These are phyloP conservation scores for Drosophila atripex DNA, from an alignment of 2,888 invertebrate genomes.

Conservation along the genomic window DNA sequence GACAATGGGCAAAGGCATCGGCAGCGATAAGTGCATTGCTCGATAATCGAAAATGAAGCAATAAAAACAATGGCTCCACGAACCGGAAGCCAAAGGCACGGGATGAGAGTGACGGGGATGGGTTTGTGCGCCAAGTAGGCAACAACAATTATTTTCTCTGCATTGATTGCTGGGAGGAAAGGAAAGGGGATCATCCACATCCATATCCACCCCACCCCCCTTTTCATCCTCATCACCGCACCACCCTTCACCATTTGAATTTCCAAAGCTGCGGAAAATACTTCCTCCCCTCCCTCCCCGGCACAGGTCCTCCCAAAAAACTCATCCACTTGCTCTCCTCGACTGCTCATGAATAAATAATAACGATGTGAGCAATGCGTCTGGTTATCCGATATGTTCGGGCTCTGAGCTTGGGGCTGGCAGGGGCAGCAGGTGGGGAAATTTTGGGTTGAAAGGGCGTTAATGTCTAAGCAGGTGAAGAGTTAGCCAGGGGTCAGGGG, in stretches of 20 bases:
- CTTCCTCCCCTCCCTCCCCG: not conserved
- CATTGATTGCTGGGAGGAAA: conserved; percentile 28
- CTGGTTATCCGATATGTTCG: conserved; percentile 38
- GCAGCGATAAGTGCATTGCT: conserved; percentile 67
- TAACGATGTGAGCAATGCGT: conserved; percentile 52
- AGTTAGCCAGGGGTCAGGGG: not conserved
- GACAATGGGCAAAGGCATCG: conserved; percentile 50
- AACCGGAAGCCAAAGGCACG: conserved; percentile 39
- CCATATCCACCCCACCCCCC: not conserved
- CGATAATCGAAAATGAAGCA: conserved; percentile 76
- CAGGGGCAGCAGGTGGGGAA: conserved; percentile 12
- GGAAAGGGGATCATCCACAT: not conserved
- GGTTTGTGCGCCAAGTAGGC: conserved; percentile 19
- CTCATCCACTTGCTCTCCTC: not conserved
- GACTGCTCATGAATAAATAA: conserved; percentile 49
- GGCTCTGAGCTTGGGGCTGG: not conserved
- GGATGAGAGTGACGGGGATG: conserved; percentile 7
- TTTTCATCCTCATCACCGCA: not conserved
- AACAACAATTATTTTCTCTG: conserved; percentile 49
- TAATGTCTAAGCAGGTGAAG: conserved; percentile 43
- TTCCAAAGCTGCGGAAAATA: conserved; percentile 29
- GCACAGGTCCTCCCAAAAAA: not conserved
- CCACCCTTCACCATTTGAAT: conserved; percentile 21
- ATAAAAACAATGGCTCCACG: conserved; percentile 65
- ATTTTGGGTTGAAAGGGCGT: conserved; percentile 18